Evolutionary conservation across 2,113 vertebrate species (phyloP).

Genomic region (Solenodon paradoxus): DNA sequence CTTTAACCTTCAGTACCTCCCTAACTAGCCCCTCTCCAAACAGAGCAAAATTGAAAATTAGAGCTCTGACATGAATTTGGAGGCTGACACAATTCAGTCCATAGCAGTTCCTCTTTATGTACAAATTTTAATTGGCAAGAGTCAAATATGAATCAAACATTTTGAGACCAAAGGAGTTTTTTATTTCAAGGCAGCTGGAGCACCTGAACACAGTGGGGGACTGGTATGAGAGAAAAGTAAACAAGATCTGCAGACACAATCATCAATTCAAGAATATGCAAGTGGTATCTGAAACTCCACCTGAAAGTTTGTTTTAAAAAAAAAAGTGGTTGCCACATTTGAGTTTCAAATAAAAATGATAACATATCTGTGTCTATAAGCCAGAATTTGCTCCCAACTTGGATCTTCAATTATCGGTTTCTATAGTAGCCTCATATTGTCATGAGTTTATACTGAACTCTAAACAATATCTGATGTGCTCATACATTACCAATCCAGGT

Average conservation of each 20-base stretch:
- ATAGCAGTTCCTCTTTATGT: background rate
- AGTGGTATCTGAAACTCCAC: background rate
- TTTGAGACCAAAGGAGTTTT: background rate
- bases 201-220: background rate
- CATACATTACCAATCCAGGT: background rate
- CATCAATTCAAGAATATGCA: background rate
- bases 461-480: background rate
- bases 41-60: background rate
- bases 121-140: background rate
- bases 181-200: background rate
- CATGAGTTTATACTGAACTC: background rate
- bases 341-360: background rate
- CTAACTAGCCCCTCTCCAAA: background rate
- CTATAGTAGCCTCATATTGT: background rate
- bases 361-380: background rate
- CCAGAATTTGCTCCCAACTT: background rate
- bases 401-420: background rate
- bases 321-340: background rate
- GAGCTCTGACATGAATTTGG: background rate
- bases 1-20: background rate
- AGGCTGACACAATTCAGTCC: background rate
- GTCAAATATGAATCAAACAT: background rate
- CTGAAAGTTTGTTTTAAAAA: background rate
- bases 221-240: background rate
- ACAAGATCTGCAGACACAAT: background rate